phyloP scores from a whole-genome alignment of 2,113 vertebrate genomes.

The Paedocypris sp. region DNA sequence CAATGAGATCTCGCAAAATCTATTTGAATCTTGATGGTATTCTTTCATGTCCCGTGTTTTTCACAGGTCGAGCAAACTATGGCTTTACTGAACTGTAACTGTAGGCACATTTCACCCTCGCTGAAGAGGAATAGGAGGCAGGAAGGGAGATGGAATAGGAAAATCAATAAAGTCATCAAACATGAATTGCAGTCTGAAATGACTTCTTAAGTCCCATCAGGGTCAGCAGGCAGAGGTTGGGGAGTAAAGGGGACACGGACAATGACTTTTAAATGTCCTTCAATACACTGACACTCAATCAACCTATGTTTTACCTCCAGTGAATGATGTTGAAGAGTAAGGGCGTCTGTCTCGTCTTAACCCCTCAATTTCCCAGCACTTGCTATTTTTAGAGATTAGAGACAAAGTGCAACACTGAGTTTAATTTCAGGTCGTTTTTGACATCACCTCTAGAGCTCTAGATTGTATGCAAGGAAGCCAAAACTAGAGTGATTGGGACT shows the following conservation, averaged over 20 bases:
- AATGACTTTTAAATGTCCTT: constrained; percentile 52
- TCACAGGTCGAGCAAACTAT: background rate
- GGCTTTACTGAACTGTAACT: constrained; percentile 2
- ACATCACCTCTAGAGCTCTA: no score
- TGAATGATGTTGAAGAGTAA: background rate
- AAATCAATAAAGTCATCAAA: constrained; percentile 70
- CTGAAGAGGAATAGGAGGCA: constrained; percentile 21
- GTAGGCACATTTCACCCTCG: constrained; percentile 23
- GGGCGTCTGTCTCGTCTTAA: constrained; percentile 3
- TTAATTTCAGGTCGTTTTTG: no score
- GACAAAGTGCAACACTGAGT: no score
- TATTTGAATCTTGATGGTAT: constrained; percentile 7
- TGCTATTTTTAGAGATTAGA: background rate
- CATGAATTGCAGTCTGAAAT: constrained; percentile 60
- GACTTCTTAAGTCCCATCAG: constrained; percentile 57
- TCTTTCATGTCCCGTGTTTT: background rate
- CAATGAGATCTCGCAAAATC: background rate
- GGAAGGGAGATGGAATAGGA: constrained; percentile 32
- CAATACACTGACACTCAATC: constrained; percentile 41
- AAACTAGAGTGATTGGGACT: no score
- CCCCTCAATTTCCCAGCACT: no score
- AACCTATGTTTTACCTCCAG: constrained; percentile 20
- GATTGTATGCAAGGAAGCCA: no score
- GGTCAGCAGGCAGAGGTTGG: constrained; percentile 41
- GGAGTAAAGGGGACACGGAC: constrained; percentile 34